Evolutionary conservation across 2,797 vertebrate genomes (phyloP).

Genomic region (Columba guinea): DNA sequence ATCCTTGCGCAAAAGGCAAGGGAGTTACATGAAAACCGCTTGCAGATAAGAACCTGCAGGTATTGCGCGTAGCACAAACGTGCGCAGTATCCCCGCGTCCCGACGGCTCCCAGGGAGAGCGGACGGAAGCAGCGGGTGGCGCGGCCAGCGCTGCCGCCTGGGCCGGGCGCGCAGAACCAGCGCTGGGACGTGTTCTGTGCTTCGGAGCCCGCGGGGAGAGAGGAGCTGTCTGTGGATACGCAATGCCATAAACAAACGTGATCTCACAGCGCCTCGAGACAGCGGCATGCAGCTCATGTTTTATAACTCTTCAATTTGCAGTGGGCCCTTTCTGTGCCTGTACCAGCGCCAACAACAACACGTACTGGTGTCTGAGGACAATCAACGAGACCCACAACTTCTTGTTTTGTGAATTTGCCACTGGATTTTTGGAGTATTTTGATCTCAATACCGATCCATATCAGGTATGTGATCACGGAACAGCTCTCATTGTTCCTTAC

Average conservation of each 20-base stretch:
- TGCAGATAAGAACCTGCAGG: background rate
- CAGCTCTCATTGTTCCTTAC: background rate
- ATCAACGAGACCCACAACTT: conserved; percentile 98
- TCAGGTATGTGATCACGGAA: conserved; percentile 80
- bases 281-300: background rate
- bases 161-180: background rate
- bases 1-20: background rate
- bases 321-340: conserved; percentile 98
- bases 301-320: conserved; percentile 47
- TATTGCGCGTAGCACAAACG: fast-evolving
- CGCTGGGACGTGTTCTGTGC: background rate
- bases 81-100: background rate
- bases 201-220: background rate
- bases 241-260: background rate
- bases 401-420: conserved; percentile 98
- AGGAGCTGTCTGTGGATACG: background rate
- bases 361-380: conserved; percentile 96
- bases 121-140: background rate
- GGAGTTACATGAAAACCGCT: background rate
- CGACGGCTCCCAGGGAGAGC: background rate
- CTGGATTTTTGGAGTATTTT: conserved; percentile 97
- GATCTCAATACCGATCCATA: conserved; percentile 95
- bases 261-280: background rate
- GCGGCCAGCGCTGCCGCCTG: background rate
- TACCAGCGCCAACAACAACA: conserved; percentile 98